Conservation (phyloP, 2,113 vertebrate genomes). For the Apodemus sylvaticus region DNA sequence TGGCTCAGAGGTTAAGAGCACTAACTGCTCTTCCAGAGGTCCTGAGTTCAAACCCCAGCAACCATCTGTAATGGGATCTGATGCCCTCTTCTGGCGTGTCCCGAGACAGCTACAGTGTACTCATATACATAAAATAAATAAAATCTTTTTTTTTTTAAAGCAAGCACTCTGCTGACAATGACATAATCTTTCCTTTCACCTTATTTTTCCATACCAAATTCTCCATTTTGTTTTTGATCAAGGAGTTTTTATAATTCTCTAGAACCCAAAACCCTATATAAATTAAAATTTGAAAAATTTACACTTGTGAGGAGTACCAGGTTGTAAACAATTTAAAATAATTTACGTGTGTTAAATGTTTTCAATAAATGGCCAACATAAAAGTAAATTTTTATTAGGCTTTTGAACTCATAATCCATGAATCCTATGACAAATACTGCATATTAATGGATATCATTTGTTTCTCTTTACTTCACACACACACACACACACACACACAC, state of each 20-base stretch:
- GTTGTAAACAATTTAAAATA: background rate
- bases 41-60: too few relatives aligned
- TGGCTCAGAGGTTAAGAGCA: too few relatives aligned
- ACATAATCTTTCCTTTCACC: background rate
- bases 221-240: background rate
- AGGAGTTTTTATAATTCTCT: background rate
- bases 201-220: background rate
- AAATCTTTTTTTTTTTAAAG: too few relatives aligned
- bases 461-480: background rate
- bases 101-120: too few relatives aligned
- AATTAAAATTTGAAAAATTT: background rate
- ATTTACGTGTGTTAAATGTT: background rate
- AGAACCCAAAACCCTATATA: background rate
- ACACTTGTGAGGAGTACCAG: background rate
- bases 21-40: too few relatives aligned
- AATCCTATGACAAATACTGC: background rate
- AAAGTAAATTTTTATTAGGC: background rate
- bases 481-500: too few relatives aligned
- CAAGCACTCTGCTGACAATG: background rate
- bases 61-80: too few relatives aligned
- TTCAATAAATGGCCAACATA: background rate
- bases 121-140: too few relatives aligned
- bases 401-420: background rate
- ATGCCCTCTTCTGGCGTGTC: too few relatives aligned
- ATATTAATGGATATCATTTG: background rate